Conservation (phyloP, 2,797 vertebrate genomes). For the Myotis planiceps region DNA sequence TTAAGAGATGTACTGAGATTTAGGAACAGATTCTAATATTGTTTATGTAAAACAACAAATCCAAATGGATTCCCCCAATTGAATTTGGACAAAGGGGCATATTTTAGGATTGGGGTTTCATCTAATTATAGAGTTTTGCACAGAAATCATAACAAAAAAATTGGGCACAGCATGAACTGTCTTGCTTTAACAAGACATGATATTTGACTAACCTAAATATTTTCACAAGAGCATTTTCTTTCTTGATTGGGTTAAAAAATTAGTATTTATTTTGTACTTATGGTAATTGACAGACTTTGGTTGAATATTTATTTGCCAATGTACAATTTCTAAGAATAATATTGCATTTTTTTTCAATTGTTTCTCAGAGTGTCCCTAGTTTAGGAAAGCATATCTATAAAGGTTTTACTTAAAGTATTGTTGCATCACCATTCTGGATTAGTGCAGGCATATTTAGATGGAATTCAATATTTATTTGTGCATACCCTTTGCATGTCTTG, state of each 20-base stretch:
- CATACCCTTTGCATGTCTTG: not conserved
- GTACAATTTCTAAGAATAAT: not conserved
- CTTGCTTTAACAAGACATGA: not conserved
- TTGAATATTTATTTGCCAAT: not conserved
- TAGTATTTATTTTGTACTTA: not conserved
- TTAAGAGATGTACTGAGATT: not conserved
- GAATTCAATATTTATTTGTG: not conserved
- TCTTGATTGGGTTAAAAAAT: not conserved
- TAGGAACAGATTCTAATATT: not conserved
- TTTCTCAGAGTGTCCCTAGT: not conserved
- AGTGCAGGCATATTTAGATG: not conserved
- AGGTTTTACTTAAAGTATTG: not conserved
- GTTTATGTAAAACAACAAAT: slow-evolving; percentile 13
- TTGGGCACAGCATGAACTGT: not conserved
- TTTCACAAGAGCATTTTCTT: not conserved
- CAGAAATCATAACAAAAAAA: not conserved
- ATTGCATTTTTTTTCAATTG: not conserved
- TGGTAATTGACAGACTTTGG: not conserved
- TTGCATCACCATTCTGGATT: not conserved
- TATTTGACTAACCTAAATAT: slow-evolving; percentile 8
- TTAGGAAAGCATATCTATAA: not conserved
- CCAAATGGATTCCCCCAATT: not conserved
- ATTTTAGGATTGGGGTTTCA: not conserved
- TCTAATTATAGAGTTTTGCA: not conserved
- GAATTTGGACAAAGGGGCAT: not conserved